Conservation (phyloP, 2,113 vertebrate species). For the Promerops cafer region DNA sequence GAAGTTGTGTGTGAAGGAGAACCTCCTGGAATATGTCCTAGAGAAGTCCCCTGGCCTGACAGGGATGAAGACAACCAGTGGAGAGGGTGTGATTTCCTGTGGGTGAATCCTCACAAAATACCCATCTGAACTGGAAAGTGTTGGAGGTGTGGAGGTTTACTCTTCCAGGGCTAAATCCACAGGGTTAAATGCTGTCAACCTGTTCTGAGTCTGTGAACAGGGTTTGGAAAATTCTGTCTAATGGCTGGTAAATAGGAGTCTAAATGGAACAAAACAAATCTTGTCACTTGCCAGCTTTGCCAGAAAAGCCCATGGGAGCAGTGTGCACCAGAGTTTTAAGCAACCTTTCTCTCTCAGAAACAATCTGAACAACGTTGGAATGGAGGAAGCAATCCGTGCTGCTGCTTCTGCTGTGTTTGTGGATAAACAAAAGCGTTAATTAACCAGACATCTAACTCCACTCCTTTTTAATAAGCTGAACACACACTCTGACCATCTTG, state of each 20-base stretch:
- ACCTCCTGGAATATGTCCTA: neutral
- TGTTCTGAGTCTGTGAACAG: neutral
- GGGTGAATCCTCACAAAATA: neutral
- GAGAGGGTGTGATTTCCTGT: neutral
- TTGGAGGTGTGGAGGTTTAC: neutral
- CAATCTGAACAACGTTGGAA: accelerated
- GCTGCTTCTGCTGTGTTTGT: neutral
- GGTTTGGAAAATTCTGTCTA: neutral
- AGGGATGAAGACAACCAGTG: neutral
- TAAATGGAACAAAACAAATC: neutral
- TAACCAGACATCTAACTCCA: neutral
- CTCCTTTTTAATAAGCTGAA: neutral
- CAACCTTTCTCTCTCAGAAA: neutral
- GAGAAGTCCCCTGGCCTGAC: neutral
- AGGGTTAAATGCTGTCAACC: neutral
- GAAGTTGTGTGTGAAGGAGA: neutral
- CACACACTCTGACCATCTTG: neutral
- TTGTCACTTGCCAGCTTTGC: neutral
- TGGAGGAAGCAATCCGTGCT: neutral
- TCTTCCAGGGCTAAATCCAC: neutral
- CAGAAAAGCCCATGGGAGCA: neutral
- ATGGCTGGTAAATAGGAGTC: neutral
- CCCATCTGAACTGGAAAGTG: neutral
- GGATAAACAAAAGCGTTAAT: neutral
- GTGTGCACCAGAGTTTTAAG: neutral